These are phyloP conservation scores for Buceros bicornis DNA, from an alignment of 2,797 vertebrate genomes.

Conservation along the genomic window DNA sequence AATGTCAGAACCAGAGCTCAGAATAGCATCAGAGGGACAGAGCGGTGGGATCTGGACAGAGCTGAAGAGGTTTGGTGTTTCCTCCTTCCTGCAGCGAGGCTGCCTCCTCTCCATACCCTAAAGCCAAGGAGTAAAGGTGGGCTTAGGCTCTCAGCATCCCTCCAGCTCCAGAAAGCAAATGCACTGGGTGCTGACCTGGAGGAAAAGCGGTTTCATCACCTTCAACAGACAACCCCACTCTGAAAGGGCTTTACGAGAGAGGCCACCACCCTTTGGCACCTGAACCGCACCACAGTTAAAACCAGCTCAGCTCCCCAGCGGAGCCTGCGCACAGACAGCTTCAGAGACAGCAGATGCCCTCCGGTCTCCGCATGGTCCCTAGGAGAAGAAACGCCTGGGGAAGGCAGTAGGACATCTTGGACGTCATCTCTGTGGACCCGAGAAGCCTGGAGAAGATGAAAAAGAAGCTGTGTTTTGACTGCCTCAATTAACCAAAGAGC, in stretches of 20 bases:
- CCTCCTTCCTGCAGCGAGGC: not conserved
- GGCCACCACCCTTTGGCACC: not conserved
- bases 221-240: not conserved
- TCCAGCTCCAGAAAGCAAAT: not conserved
- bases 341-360: not conserved
- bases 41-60: not conserved
- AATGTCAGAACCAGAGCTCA: not conserved
- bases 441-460: not conserved
- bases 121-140: not conserved
- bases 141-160: not conserved
- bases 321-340: not conserved
- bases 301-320: not conserved
- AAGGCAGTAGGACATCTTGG: not conserved
- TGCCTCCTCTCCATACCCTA: not conserved
- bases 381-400: not conserved
- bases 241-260: not conserved
- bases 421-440: rapidly evolving
- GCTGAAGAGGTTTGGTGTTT: not conserved
- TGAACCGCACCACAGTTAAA: not conserved
- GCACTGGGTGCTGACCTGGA: not conserved
- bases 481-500: constrained; percentile 40
- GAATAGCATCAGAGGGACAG: not conserved
- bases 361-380: rapidly evolving
- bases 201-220: not conserved
- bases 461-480: not conserved